A percentile compares a stretch with the other conserved stretches of the same genome.
phyloP scores from a whole-genome alignment of 2,888 invertebrate genomes.

The Drosophila aldrichi region DNA sequence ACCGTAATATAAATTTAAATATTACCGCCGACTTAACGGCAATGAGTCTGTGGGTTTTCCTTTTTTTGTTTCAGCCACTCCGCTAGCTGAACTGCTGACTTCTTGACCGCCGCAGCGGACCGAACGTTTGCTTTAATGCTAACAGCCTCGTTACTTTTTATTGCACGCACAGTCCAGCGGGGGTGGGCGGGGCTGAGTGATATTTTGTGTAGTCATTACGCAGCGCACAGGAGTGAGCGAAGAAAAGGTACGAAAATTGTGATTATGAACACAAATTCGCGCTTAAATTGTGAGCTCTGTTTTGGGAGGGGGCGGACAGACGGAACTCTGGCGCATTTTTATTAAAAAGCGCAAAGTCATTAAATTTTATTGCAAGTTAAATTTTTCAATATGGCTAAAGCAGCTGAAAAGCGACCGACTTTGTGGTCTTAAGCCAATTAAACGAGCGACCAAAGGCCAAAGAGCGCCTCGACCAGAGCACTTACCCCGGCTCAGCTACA shows the following conservation, averaged over 20 bases:
- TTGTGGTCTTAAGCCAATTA: constrained; percentile 36
- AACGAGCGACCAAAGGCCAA: constrained; percentile 1
- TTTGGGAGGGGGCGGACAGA: neutral
- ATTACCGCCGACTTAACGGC: constrained; percentile 77
- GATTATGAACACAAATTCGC: constrained; percentile 78
- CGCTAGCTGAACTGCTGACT: constrained; percentile 27
- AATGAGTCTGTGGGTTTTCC: constrained; percentile 61
- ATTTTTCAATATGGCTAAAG: constrained; percentile 75
- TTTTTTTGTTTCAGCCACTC: constrained; percentile 50
- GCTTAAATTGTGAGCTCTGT: constrained; percentile 67
- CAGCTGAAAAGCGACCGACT: constrained; percentile 14
- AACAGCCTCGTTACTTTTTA: constrained; percentile 81
- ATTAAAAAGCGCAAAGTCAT: constrained; percentile 77
- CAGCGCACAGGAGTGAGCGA: constrained; percentile 11
- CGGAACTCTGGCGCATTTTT: constrained; percentile 47
- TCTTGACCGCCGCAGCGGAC: constrained; percentile 52
- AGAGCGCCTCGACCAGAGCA: neutral
- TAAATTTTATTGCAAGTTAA: constrained; percentile 77
- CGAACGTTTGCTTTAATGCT: constrained; percentile 75
- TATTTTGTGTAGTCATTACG: constrained; percentile 74
- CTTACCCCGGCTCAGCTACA: neutral
- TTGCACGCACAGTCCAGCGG: constrained; percentile 72
- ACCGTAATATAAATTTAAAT: constrained; percentile 77
- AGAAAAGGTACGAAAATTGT: constrained; percentile 76
- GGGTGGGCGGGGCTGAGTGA: constrained; percentile 3